Percentiles rank a stretch among this genome's conserved stretches.
These are phyloP conservation scores for Caenorhabditis remanei DNA, from an alignment of 1,140 invertebrate species.

Conservation along the genomic window DNA sequence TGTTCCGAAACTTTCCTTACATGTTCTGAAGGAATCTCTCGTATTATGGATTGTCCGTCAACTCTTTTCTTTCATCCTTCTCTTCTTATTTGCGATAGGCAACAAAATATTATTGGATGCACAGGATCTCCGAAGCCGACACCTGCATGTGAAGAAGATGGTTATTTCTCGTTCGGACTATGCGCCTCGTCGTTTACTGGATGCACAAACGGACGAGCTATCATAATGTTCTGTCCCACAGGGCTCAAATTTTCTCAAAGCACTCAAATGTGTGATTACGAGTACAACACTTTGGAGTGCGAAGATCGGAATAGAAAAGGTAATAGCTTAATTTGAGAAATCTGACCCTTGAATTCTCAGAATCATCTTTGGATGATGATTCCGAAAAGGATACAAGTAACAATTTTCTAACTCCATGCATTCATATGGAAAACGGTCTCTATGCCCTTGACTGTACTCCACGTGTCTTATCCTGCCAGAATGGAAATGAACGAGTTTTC, in stretches of 20 bases:
- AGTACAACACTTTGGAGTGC: neutral
- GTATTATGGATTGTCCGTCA: neutral
- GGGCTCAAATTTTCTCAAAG: neutral
- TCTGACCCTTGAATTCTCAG: neutral
- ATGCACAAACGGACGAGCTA: neutral
- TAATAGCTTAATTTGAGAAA: neutral
- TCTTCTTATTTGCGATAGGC: neutral
- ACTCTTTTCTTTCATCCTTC: conserved; percentile 5
- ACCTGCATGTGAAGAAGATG: neutral
- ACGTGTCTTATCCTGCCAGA: conserved; percentile 2
- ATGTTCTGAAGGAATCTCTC: conserved; percentile 4
- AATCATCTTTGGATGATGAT: neutral
- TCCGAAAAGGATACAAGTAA: neutral
- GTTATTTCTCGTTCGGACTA: neutral
- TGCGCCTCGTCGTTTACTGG: neutral
- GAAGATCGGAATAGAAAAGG: neutral
- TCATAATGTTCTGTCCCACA: neutral
- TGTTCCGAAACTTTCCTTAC: neutral
- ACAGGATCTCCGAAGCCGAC: neutral
- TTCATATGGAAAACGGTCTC: conserved; percentile 12
- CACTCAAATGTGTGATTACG: conserved; percentile 19
- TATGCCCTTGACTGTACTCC: conserved; percentile 29
- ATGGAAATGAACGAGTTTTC: conserved; percentile 3
- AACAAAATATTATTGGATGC: neutral
- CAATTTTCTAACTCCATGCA: neutral